Percentiles rank a stretch among this genome's conserved stretches.
These are phyloP conservation scores for Callyntrura guangdongensis DNA, from an alignment of 2,888 invertebrate species.

Conservation along the genomic window DNA sequence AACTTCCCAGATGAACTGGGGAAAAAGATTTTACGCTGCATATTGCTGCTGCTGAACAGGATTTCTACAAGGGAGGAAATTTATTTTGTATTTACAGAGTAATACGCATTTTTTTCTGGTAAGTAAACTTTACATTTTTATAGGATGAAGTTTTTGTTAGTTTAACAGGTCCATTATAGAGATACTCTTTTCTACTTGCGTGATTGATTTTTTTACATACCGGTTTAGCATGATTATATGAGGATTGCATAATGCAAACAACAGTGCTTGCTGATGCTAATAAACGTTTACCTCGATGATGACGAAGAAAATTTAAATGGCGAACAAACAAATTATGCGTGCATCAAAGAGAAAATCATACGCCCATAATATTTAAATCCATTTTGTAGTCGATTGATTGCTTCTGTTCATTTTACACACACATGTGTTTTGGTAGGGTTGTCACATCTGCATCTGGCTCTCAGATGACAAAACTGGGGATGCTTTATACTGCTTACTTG, in stretches of 20 bases:
- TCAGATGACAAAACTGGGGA: not conserved
- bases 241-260: constrained; percentile 3
- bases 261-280: not conserved
- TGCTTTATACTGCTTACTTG: not conserved
- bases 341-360: not conserved
- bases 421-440: not conserved
- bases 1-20: not conserved
- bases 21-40: not conserved
- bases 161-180: constrained; percentile 18
- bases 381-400: constrained; percentile 12
- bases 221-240: constrained; percentile 32
- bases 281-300: not conserved
- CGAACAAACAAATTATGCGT: constrained; percentile 7
- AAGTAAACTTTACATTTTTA: constrained; percentile 13
- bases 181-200: not conserved
- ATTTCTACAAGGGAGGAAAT: not conserved
- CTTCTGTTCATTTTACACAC: not conserved
- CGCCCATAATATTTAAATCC: constrained; percentile 5
- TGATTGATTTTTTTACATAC: constrained; percentile 51
- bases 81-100: not conserved
- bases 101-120: not conserved
- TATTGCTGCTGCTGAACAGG: constrained; percentile 39
- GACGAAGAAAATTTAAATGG: not conserved
- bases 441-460: not conserved
- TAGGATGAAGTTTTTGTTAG: constrained; percentile 31